Evolutionary conservation across 2,797 vertebrate species (phyloP), one percentile per base, ranked within the genome.

Genomic region (Sebastes matsubarae): DNA sequence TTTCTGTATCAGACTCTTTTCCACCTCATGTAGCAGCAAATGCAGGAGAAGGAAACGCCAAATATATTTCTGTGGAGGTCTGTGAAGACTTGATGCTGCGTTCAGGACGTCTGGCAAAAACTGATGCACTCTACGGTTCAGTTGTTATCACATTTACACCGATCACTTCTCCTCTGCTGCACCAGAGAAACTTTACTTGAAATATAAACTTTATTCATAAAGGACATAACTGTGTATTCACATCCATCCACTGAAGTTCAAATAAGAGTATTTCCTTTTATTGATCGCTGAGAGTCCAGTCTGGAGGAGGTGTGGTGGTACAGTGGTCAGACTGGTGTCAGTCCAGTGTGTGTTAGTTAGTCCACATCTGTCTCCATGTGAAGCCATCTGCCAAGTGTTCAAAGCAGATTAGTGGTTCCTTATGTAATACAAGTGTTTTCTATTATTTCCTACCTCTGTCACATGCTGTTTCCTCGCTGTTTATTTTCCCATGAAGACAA

Each of bases 381-480:
- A 18, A 73, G 59, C 79, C 86, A 87, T 84, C 86, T 87, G 82
- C 60, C 65, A 18, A 27, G 46, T 38, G 68, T 79, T 87, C 25
- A 54, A 24, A 74, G 72, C 68, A 76, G 79, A 84, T 87, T 84
- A 79, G 42, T 29, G 38, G 14, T 66, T 66, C 11, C 68, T 81
- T 77, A 73, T 69, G 72, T 76, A 80, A 80, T 13, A 57, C 29
- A 27, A 67, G 9, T 75, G 1, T 46, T 58, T 63, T 50, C 16
- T 50, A 3, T 81, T 72, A 55, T 63, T 25, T 18, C 52, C 65
- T 12, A 22, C 34, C 63, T 16, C 38, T 32, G 65, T 76, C 36
- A 58, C 42, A 46, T 46, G 42, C 42, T 46, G 42, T 46, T 46
- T 46, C 42, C 42, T 46, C 42, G 6, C 57, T 22, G 54, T 57